Conservation (phyloP, 1,140 invertebrate genomes). For the Lanistes nyassanus region DNA sequence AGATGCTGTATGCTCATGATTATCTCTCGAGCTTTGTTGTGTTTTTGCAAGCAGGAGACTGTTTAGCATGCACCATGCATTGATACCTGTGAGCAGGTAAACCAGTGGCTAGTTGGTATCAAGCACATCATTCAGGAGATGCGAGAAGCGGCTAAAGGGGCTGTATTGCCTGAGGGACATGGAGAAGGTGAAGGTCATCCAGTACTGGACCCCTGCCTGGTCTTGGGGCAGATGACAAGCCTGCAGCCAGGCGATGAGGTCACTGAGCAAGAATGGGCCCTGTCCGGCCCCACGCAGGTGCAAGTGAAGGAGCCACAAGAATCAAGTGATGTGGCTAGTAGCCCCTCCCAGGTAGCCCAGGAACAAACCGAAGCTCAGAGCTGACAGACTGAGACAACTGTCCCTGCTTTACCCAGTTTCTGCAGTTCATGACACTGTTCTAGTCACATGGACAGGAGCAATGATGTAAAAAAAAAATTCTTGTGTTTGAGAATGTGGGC, state of each 20-base stretch:
- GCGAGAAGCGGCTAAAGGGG: not conserved
- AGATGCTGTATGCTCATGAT: not conserved
- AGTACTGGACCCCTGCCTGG: not conserved
- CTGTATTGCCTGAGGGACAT: not conserved
- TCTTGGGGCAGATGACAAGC: not conserved
- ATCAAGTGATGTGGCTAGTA: not conserved
- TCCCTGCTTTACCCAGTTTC: not conserved
- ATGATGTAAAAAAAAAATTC: too few species aligned
- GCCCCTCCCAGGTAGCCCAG: not conserved
- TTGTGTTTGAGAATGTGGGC: too few species aligned
- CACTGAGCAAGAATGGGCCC: not conserved
- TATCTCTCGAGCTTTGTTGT: not conserved
- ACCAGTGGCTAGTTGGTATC: conserved; percentile 40
- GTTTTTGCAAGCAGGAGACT: too few species aligned
- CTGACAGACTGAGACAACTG: not conserved
- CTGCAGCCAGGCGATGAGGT: not conserved
- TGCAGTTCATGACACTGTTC: not conserved
- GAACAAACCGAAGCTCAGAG: not conserved
- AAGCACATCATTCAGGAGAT: conserved; percentile 40
- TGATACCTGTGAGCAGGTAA: conserved; percentile 23
- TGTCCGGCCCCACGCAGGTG: conserved; percentile 1
- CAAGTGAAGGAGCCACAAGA: not conserved
- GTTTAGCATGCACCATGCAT: not conserved
- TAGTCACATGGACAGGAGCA: not conserved
- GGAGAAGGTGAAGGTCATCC: not conserved